These are phyloP conservation scores for Agapornis canus DNA, from an alignment of 2,797 vertebrate genomes.

Conservation along the genomic window DNA sequence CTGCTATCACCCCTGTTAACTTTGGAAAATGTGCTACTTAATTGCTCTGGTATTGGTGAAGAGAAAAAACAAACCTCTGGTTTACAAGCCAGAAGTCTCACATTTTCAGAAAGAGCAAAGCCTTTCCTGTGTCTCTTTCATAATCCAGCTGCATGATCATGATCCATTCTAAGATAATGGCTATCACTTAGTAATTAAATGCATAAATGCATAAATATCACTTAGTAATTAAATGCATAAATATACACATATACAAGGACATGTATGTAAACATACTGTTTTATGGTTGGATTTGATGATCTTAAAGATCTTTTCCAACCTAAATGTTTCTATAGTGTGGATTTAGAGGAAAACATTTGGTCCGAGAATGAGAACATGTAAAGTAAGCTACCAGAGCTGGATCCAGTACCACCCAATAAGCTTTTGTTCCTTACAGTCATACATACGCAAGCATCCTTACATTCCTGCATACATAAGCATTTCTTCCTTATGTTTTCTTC, in stretches of 20 bases:
- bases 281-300: rapidly evolving
- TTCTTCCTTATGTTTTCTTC: not conserved
- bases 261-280: rapidly evolving
- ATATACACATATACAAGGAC: rapidly evolving
- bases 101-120: not conserved
- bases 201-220: not conserved
- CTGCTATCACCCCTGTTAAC: not conserved
- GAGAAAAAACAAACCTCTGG: not conserved
- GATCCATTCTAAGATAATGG: not conserved
- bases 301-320: not conserved
- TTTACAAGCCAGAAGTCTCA: not conserved
- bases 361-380: not conserved
- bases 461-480: not conserved
- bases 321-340: not conserved
- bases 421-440: not conserved
- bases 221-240: not conserved
- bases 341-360: not conserved
- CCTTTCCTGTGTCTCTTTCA: not conserved
- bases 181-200: not conserved
- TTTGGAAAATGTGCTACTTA: not conserved
- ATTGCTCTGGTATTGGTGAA: not conserved
- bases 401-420: not conserved
- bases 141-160: not conserved
- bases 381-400: not conserved
- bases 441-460: not conserved